Percentiles rank a stretch among this genome's conserved stretches.
phyloP scores from a whole-genome alignment of 1,140 invertebrate genomes.

The Portunus trituberculatus region DNA sequence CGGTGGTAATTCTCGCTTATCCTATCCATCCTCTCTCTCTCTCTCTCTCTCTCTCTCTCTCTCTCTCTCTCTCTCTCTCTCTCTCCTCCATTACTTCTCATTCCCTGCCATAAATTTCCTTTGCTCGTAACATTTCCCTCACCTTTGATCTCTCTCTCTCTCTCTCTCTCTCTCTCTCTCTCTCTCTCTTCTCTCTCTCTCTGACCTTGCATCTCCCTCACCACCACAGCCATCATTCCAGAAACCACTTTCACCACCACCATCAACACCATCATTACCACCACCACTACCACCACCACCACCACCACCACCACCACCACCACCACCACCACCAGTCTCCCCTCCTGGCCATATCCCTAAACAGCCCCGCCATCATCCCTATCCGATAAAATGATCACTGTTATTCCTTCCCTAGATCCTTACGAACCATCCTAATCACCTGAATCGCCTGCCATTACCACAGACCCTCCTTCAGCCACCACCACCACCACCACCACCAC shows the following conservation, averaged over 20 bases:
- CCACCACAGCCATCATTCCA: background rate
- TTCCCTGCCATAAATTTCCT: too few species aligned
- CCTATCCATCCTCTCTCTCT: too few species aligned
- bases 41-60: too few species aligned
- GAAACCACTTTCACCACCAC: background rate
- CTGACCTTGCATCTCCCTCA: background rate
- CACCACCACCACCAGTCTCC: background rate
- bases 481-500: background rate
- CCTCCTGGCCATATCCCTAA: background rate
- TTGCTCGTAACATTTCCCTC: too few species aligned
- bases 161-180: background rate
- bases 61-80: too few species aligned
- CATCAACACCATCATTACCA: background rate
- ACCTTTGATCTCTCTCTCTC: too few species aligned
- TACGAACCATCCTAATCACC: background rate
- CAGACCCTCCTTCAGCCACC: background rate
- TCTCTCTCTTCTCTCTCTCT: conserved; percentile 9
- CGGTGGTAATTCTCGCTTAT: too few species aligned
- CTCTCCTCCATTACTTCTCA: too few species aligned
- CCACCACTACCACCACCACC: background rate
- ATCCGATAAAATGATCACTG: too few species aligned
- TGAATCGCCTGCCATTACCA: background rate
- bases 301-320: background rate
- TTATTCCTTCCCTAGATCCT: too few species aligned
- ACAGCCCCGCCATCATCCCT: too few species aligned